These are phyloP conservation scores for Leptopilina clavipes DNA, from an alignment of 1,140 invertebrate species.

Conservation along the genomic window DNA sequence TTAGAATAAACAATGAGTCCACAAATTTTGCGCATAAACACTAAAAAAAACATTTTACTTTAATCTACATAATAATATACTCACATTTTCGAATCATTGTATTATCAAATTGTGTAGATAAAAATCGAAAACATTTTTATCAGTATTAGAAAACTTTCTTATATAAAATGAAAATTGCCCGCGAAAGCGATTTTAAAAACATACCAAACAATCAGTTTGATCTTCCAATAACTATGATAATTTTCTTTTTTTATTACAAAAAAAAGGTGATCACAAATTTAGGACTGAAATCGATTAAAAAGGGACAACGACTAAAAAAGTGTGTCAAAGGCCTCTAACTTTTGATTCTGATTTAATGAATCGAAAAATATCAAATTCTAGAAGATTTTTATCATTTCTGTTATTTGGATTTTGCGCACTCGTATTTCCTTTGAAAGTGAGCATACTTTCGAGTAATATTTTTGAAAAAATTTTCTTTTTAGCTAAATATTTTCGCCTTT, in stretches of 20 bases:
- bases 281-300: conserved; percentile 32
- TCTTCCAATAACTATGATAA: background rate
- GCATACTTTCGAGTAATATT: conserved; percentile 55
- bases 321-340: conserved; percentile 54
- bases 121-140: conserved; percentile 13
- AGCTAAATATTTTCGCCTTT: background rate
- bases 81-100: background rate
- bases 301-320: conserved; percentile 2
- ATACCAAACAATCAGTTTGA: background rate
- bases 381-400: background rate
- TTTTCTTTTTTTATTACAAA: background rate
- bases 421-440: conserved; percentile 45
- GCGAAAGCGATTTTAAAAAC: background rate
- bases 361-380: background rate
- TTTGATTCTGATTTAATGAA: background rate
- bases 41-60: too few relatives aligned
- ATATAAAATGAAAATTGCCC: conserved; percentile 4
- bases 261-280: conserved; percentile 28
- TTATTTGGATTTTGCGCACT: conserved; percentile 1
- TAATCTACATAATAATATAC: background rate
- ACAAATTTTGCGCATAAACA: too few relatives aligned
- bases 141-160: background rate
- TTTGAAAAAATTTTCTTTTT: background rate
- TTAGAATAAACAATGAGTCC: too few relatives aligned
- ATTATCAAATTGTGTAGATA: conserved; percentile 3